A percentile compares a stretch with the other conserved stretches of the same genome.
Conservation (phyloP, 92 coral and sea anemone genomes). For the Chrysogorgia sp. region DNA sequence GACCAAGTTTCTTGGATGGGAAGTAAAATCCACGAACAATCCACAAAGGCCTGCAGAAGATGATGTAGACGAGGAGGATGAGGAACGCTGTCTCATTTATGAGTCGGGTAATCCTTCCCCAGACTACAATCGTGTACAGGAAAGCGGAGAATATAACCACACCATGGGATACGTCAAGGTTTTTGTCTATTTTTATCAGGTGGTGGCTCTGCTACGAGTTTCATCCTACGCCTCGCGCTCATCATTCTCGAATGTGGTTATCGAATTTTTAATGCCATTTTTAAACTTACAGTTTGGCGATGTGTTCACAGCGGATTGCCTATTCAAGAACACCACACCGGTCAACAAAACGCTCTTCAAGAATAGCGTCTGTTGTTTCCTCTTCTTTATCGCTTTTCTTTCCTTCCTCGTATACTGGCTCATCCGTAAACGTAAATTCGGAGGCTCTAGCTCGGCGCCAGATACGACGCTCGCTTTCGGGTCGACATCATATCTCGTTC, state of each 20-base stretch:
- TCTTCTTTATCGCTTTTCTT: neutral
- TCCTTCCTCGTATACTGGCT: neutral
- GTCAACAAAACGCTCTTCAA: constrained; percentile 7
- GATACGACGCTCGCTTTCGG: constrained; percentile 5
- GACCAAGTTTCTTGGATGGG: neutral
- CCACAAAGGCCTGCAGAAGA: neutral
- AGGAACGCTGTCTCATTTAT: neutral
- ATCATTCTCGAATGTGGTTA: neutral
- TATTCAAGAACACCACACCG: neutral
- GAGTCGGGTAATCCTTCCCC: neutral
- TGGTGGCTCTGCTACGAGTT: neutral
- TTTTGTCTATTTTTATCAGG: constrained; percentile 27
- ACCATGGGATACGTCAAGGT: constrained; percentile 27
- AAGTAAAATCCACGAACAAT: neutral
- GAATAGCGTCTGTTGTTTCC: constrained; percentile 9
- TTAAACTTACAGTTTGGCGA: constrained; percentile 31
- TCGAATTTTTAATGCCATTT: constrained; percentile 17
- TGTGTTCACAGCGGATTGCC: neutral
- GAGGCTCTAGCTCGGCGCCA: no score
- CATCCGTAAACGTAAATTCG: neutral
- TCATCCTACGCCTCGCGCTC: constrained; percentile 7
- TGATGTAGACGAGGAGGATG: neutral
- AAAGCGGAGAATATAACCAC: constrained; percentile 4
- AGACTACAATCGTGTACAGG: constrained; percentile 18
- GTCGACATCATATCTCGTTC: constrained; percentile 16